A percentile compares a stretch with the other conserved stretches of the same genome.
Conservation (phyloP, 35 echinoderm and acorn worm species). For the Patiria miniata region DNA sequence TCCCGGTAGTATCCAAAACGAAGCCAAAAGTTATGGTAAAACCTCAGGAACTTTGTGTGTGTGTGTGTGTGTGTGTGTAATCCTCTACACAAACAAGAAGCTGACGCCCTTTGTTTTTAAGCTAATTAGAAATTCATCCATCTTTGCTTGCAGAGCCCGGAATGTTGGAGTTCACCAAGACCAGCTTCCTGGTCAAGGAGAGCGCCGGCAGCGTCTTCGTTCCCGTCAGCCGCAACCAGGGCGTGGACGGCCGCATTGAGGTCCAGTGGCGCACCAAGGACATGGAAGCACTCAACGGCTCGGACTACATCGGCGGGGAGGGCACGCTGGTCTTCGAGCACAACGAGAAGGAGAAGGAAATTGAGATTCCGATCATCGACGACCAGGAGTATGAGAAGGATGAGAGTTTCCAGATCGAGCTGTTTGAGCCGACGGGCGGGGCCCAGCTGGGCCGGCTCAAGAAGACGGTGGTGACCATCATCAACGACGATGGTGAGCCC, state of each 20-base stretch:
- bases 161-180: slow-evolving; percentile 85
- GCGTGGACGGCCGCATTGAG: slow-evolving; percentile 82
- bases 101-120: no score
- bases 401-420: slow-evolving; percentile 92
- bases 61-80: no score
- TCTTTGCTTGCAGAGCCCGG: slow-evolving; percentile 70
- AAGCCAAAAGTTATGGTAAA: no score
- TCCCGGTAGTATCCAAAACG: no score
- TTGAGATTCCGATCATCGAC: slow-evolving; percentile 94
- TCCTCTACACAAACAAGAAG: no score
- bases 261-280: slow-evolving; percentile 91
- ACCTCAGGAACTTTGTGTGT: no score
- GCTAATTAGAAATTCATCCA: not conserved
- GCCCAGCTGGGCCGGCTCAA: slow-evolving; percentile 83
- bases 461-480: slow-evolving; percentile 94
- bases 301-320: slow-evolving; percentile 83
- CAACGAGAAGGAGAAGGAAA: slow-evolving; percentile 87
- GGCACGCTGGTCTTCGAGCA: slow-evolving; percentile 90
- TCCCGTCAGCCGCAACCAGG: slow-evolving; percentile 69
- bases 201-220: slow-evolving; percentile 77
- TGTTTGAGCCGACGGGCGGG: slow-evolving; percentile 80
- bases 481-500: slow-evolving; percentile 94
- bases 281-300: slow-evolving; percentile 82
- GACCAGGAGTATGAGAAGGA: slow-evolving; percentile 99
- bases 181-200: slow-evolving; percentile 89